These are phyloP conservation scores for Tenualosa ilisha DNA, from an alignment of 2,797 vertebrate species.

Conservation along the genomic window DNA sequence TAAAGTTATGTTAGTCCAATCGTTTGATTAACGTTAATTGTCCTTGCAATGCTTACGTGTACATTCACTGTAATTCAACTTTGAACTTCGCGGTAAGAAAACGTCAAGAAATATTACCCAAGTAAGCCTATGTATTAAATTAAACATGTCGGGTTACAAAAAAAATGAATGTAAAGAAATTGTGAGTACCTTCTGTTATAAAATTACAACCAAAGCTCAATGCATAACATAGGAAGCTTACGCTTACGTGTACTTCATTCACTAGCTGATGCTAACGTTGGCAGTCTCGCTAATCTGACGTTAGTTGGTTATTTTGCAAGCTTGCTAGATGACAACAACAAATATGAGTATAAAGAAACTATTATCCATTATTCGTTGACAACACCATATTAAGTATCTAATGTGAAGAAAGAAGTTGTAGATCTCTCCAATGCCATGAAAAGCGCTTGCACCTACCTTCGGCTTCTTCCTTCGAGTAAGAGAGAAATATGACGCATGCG, in stretches of 20 bases:
- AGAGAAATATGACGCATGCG: background rate
- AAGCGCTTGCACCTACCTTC: background rate
- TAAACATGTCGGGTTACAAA: background rate
- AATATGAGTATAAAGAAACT: background rate
- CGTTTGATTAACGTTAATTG: background rate
- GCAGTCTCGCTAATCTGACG: background rate
- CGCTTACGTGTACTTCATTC: slow-evolving; percentile 60
- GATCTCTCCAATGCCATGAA: background rate
- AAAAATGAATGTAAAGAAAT: background rate
- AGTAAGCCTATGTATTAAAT: background rate
- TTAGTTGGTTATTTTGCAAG: background rate
- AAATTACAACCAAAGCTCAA: background rate
- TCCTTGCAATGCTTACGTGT: slow-evolving; percentile 8
- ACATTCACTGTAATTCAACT: slow-evolving; percentile 2
- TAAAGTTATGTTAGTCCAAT: background rate
- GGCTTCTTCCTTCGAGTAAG: background rate
- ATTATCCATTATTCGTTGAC: background rate
- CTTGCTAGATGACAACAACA: background rate
- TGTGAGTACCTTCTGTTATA: background rate
- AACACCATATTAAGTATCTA: background rate
- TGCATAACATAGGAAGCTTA: background rate
- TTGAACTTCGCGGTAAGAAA: background rate
- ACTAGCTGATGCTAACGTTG: background rate
- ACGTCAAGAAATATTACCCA: background rate
- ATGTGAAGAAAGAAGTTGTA: background rate